Evolutionary conservation across 1,140 invertebrate species (phyloP), one percentile per base, ranked within the genome.

Genomic region (Brachionus angularis): DNA sequence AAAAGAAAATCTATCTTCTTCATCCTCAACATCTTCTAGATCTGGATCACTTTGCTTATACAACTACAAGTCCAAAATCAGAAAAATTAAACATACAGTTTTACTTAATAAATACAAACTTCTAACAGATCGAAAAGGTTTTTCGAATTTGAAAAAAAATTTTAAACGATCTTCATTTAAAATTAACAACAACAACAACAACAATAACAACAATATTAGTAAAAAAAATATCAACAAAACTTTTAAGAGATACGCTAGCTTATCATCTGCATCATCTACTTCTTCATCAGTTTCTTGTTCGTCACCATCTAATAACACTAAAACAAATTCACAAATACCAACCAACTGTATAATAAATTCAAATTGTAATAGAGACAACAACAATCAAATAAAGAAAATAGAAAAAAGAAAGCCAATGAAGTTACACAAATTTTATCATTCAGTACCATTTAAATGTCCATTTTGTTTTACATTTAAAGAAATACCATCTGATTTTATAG

Each of bases 381-480:
- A 33, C 42, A 34, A 23, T 1, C 39, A 7, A 67, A 50, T n/a
- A n/a, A n/a, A n/a, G n/a, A n/a, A n/a, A n/a, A n/a, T n/a, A n/a
- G n/a, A n/a, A n/a, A n/a, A n/a, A n/a, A n/a, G n/a, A 33, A 46
- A 47, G 16, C 62, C 62, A 23, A 50, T 67, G 42, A 67, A 67
- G 62, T 31, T 67, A 4, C 42, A 50, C 23, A 67, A 67, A 47
- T 47, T 50, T 33, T 67, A 67, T 23, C 42, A 67, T 46, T 67
- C 62, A 16, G 42, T 67, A 18, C 62, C 62, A 47, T 67, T 67
- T n/a, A 67, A 67, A 16, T 67, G 62, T 23, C 62, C 62, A n/a
- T 67, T 67, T 46, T 67, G 62, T 36, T 50, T 67, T 21, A 67
- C 62, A 2, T 67, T 46, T 18, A 67, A 67, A 50, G 42, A 67